phyloP scores from a whole-genome alignment of 2,797 vertebrate genomes.

The Macrochelys suwanniensis region DNA sequence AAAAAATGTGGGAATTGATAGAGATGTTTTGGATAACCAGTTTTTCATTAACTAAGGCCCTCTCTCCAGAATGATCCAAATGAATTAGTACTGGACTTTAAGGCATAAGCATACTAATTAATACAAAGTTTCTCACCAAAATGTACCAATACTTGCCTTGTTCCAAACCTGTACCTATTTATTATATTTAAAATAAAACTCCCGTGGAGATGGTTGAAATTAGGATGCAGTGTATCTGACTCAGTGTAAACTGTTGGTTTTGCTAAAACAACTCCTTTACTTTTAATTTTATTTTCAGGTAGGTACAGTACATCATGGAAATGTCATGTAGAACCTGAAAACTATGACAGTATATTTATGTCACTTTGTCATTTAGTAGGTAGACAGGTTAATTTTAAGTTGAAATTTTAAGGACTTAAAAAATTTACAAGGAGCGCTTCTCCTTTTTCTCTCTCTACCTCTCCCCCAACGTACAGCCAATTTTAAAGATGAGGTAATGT shows the following conservation, averaged over 20 bases:
- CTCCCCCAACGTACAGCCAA: background rate
- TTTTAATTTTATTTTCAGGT: background rate
- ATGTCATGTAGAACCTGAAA: background rate
- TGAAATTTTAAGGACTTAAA: background rate
- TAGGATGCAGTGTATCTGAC: rapidly evolving
- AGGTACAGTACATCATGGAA: background rate
- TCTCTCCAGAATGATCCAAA: background rate
- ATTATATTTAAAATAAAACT: background rate
- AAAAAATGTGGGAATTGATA: background rate
- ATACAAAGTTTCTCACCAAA: background rate
- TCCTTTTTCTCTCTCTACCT: background rate
- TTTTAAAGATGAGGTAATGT: background rate
- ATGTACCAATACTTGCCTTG: background rate
- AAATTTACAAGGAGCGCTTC: rapidly evolving
- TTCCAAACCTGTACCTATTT: background rate
- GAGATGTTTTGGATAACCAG: background rate
- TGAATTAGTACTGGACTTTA: background rate
- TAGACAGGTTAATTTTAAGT: background rate
- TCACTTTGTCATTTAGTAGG: background rate
- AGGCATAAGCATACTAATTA: too few relatives aligned
- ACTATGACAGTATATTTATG: background rate
- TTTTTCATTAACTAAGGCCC: background rate
- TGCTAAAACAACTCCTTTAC: background rate
- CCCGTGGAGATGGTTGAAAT: background rate
- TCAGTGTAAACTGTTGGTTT: background rate